These are phyloP conservation scores for Drosophila aldrichi DNA, from an alignment of 2,888 invertebrate genomes.

Conservation along the genomic window DNA sequence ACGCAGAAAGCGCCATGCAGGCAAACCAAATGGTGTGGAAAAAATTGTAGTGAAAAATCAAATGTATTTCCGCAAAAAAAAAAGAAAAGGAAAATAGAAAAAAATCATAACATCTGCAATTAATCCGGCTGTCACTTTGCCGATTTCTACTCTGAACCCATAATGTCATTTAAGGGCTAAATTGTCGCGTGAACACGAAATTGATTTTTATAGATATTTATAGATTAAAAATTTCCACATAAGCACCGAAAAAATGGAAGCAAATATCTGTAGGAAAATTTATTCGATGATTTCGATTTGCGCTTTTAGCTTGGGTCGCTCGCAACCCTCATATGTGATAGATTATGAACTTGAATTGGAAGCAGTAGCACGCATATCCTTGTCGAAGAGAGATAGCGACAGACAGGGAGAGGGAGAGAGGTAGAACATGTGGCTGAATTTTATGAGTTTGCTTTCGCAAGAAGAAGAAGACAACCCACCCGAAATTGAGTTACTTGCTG, in stretches of 20 bases:
- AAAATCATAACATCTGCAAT: constrained; percentile 83
- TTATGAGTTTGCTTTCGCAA: constrained; percentile 52
- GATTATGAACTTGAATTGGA: constrained; percentile 68
- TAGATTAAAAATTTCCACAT: constrained; percentile 78
- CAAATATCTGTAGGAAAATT: constrained; percentile 64
- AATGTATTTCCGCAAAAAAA: constrained; percentile 46
- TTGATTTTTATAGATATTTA: constrained; percentile 81
- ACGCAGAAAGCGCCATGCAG: constrained; percentile 41
- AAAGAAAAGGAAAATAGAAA: too few relatives aligned
- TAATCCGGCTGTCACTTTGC: constrained; percentile 65
- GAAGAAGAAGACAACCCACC: constrained; percentile 47
- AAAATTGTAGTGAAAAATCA: constrained; percentile 54
- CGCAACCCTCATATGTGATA: constrained; percentile 73
- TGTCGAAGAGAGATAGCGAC: constrained; percentile 2
- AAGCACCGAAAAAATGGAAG: constrained; percentile 54
- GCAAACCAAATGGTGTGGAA: constrained; percentile 74
- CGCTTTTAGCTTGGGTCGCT: constrained; percentile 42
- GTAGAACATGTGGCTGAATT: constrained; percentile 30
- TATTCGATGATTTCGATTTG: constrained; percentile 51
- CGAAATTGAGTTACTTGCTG: constrained; percentile 58
- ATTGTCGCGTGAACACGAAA: constrained; percentile 77
- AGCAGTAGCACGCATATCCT: constrained; percentile 60
- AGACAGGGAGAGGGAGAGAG: constrained; percentile 7
- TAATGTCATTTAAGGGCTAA: constrained; percentile 61
- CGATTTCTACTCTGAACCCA: constrained; percentile 36